These are phyloP conservation scores for Trichoplusia ni DNA, from an alignment of 1,140 invertebrate species.

Conservation along the genomic window DNA sequence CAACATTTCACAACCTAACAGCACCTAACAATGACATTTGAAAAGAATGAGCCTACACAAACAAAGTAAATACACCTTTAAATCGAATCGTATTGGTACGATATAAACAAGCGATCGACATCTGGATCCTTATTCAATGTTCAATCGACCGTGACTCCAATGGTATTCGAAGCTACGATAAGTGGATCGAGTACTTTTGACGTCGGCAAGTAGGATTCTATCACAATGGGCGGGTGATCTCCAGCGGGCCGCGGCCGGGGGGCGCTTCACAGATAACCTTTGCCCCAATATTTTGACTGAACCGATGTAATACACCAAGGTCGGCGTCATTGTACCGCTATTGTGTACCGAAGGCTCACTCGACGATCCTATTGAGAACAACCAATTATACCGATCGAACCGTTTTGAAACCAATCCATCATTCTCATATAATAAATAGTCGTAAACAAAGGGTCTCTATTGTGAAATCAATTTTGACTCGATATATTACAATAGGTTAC, in stretches of 20 bases:
- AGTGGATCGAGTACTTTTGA: constrained; percentile 53
- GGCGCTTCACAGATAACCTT: constrained; percentile 63
- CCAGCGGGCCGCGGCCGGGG: constrained; percentile 22
- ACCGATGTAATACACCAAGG: constrained; percentile 64
- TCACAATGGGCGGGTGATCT: constrained; percentile 44
- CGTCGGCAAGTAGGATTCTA: constrained; percentile 43
- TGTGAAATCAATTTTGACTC: constrained; percentile 30
- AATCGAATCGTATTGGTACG: constrained; percentile 18
- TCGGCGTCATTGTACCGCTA: constrained; percentile 53
- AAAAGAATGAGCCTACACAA: too few species aligned
- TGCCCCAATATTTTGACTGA: constrained; percentile 72
- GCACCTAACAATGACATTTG: too few species aligned
- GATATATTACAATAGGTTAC: constrained; percentile 21
- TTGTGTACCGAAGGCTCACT: constrained; percentile 50
- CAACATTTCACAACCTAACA: too few species aligned
- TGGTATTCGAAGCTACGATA: constrained; percentile 53
- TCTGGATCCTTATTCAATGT: constrained; percentile 51
- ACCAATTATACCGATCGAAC: constrained; percentile 44
- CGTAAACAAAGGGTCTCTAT: constrained; percentile 35
- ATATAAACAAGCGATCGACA: constrained; percentile 29
- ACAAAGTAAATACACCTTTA: constrained; percentile 1
- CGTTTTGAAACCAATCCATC: constrained; percentile 47
- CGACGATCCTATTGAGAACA: constrained; percentile 46
- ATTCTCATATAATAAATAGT: constrained; percentile 40
- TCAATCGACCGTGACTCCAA: constrained; percentile 65